Base-by-base conservation (phyloP, 2,797 vertebrate genomes). In the Pogoniulus pusillus region DNA sequence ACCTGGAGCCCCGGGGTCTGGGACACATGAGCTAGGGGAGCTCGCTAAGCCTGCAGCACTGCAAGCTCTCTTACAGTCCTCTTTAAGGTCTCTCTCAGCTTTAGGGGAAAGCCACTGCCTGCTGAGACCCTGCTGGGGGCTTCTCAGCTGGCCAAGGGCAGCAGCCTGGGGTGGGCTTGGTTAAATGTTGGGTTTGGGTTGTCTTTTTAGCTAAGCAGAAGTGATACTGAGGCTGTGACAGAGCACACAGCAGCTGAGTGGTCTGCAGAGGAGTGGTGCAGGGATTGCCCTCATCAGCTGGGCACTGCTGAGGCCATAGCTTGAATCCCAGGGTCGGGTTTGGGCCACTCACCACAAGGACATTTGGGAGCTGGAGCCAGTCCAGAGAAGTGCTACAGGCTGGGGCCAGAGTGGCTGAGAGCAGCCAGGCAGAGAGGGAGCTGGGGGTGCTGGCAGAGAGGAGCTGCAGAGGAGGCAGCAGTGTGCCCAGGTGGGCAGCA, bases 121-220 rank as follows among this genome's bases (percentile, higher is more conserved):
- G 39, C 20, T 0, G 2, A 54, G 66, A 16, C 45, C 5, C 0
- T 29, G 19, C 22, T 72, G n/a, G 11, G 5, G 71, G 82, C 66
- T 53, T 53, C 24, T 88, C 34, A 30, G 34, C 54, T 73, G 85
- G 53, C 37, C 39, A 35, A 8, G 11, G 34, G 16, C 72, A 47
- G 24, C 16, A 72, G 14, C 51, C 18, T 34, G 27, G 7, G 18
- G 11, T 66, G 43, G 17, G 8, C 86, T 91, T 72, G 41, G 37
- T 37, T 16, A 54, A 70, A 63, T 9, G 34, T 9, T n/a, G n/a
- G 8, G 24, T 87, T 26, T 11, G n/a, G n/a, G n/a, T 39, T 39
- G 39, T 43, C 62, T 85, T 27, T 70, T 62, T 63, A 60, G 19
- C 39, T 64, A 27, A 82, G 41, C 2, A 5, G 9, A 70, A 60